phyloP scores from a whole-genome alignment of 2,888 invertebrate genomes.

The Drosophila picticornis region DNA sequence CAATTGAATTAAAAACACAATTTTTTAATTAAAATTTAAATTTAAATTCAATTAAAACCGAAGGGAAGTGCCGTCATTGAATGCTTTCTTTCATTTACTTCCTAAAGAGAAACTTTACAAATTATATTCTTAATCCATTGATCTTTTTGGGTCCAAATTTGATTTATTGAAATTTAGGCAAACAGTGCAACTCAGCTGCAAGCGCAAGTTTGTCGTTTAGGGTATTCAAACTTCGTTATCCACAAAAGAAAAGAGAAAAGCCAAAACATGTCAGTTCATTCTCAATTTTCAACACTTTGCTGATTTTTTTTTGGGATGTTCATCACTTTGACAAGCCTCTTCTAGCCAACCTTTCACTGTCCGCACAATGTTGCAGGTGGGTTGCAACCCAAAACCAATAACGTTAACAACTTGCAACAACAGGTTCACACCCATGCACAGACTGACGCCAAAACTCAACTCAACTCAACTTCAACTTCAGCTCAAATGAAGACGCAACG shows the following conservation, averaged over 20 bases:
- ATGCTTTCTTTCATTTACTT: background rate
- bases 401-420: constrained; percentile 42
- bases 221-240: background rate
- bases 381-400: constrained; percentile 12
- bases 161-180: background rate
- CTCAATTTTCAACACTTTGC: background rate
- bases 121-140: background rate
- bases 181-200: background rate
- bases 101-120: background rate
- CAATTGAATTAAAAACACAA: background rate
- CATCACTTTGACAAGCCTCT: constrained; percentile 36
- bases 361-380: constrained; percentile 12
- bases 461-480: background rate
- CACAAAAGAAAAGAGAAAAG: background rate
- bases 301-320: constrained; percentile 28
- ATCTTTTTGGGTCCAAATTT: background rate
- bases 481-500: constrained; percentile 46
- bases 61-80: background rate
- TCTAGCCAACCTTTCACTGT: constrained; percentile 65
- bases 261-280: background rate
- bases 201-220: background rate
- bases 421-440: constrained; percentile 51
- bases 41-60: background rate
- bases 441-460: background rate
- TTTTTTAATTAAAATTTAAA: background rate